phyloP scores from a whole-genome alignment of 2,113 vertebrate genomes.

The Azemiops feae region DNA sequence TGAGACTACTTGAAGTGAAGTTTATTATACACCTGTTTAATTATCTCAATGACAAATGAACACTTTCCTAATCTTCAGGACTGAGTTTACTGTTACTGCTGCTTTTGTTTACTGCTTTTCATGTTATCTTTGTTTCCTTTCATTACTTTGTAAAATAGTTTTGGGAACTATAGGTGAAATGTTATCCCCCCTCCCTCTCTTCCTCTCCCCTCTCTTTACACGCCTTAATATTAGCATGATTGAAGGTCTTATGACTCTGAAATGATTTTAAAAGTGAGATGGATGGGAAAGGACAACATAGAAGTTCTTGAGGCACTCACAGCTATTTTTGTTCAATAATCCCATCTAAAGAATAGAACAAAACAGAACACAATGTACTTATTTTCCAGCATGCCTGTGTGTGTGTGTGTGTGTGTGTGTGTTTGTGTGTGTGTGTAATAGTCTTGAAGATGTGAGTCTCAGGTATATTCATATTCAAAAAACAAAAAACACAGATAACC shows the following conservation, averaged over 20 bases:
- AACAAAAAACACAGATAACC: too few relatives aligned
- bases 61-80: neutral
- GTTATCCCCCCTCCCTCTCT: neutral
- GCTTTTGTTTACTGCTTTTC: neutral
- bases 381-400: too few relatives aligned
- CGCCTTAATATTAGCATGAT: neutral
- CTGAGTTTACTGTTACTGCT: neutral
- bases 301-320: too few relatives aligned
- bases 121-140: neutral
- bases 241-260: neutral
- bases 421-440: too few relatives aligned
- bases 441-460: too few relatives aligned
- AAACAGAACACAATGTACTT: too few relatives aligned
- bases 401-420: too few relatives aligned
- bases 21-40: neutral
- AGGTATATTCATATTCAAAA: too few relatives aligned
- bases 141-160: neutral
- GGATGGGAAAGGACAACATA: too few relatives aligned
- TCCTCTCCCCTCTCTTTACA: neutral
- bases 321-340: too few relatives aligned
- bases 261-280: neutral
- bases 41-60: neutral
- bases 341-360: too few relatives aligned
- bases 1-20: neutral
- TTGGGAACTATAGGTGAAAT: neutral